Evolutionary conservation across 1,140 invertebrate species (phyloP).

Genomic region (Sarcophaga bullata): DNA sequence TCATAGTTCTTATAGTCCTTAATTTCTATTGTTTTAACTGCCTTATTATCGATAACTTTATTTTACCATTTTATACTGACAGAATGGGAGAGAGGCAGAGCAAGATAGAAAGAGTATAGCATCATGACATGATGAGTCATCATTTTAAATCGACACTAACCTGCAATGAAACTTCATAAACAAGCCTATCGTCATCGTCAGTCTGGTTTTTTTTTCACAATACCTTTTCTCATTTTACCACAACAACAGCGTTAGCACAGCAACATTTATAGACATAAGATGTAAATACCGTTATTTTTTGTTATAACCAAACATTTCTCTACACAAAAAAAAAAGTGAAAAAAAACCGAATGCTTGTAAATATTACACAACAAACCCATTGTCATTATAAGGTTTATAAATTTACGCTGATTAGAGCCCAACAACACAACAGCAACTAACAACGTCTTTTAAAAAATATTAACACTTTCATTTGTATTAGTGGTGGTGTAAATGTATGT

Average conservation of each 20-base stretch:
- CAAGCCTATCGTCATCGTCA: neutral
- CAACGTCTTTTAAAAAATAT: slow-evolving; percentile 7
- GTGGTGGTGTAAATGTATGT: too few relatives aligned
- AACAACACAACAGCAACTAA: neutral
- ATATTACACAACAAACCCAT: neutral
- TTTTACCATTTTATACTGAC: too few relatives aligned
- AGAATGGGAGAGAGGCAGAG: too few relatives aligned
- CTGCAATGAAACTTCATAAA: neutral
- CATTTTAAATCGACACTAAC: slow-evolving; percentile 9
- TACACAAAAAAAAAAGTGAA: neutral
- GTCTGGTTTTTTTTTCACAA: too few relatives aligned
- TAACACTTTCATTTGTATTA: neutral
- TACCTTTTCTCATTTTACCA: slow-evolving; percentile 5
- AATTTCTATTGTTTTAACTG: too few relatives aligned
- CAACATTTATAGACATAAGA: neutral
- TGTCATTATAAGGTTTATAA: slow-evolving; percentile 5
- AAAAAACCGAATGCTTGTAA: neutral
- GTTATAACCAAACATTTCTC: neutral
- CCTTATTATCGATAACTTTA: too few relatives aligned
- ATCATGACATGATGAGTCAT: neutral
- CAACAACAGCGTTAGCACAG: neutral
- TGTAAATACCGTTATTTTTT: neutral
- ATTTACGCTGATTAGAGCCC: slow-evolving; percentile 30
- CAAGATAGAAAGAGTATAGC: too few relatives aligned
- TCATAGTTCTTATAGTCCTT: too few relatives aligned